phyloP scores from a whole-genome alignment of 2,888 invertebrate genomes.

The Tortricodes alternella region DNA sequence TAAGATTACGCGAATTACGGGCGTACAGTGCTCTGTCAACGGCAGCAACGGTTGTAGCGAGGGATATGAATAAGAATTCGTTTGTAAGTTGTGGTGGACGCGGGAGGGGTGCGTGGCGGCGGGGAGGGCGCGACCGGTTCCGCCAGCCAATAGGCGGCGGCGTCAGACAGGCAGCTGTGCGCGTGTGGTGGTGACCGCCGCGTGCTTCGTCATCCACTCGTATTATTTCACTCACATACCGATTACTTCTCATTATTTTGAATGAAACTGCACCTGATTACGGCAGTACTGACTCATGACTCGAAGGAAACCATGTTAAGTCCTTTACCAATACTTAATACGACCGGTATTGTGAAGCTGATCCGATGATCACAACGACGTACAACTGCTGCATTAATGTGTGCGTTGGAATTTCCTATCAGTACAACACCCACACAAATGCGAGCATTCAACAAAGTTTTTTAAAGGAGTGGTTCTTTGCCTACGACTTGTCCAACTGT shows the following conservation, averaged over 20 bases:
- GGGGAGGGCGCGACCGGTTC: constrained; percentile 68
- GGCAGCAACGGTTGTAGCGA: constrained; percentile 77
- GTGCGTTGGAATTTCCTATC: constrained; percentile 48
- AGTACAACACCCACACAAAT: constrained; percentile 32
- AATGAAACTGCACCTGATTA: constrained; percentile 65
- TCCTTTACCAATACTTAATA: constrained; percentile 36
- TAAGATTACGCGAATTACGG: constrained; percentile 80
- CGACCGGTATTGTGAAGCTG: constrained; percentile 37
- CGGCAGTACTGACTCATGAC: constrained; percentile 54
- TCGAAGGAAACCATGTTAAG: constrained; percentile 46
- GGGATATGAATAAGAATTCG: constrained; percentile 79
- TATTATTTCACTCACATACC: constrained; percentile 63
- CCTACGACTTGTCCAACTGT: background rate
- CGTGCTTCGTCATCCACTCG: constrained; percentile 58
- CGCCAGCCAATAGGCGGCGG: constrained; percentile 68
- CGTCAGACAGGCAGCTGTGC: constrained; percentile 74
- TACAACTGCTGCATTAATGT: constrained; percentile 37
- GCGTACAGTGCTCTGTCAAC: constrained; percentile 64
- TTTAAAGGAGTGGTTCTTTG: background rate
- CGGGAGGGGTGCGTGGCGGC: constrained; percentile 48
- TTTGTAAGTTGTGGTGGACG: constrained; percentile 73
- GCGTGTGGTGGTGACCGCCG: constrained; percentile 52
- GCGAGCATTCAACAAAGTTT: constrained; percentile 11
- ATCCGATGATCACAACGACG: constrained; percentile 36
- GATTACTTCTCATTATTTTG: constrained; percentile 65